Evolutionary conservation across 2,888 invertebrate species (phyloP).

Genomic region (Latrodectus elegans): DNA sequence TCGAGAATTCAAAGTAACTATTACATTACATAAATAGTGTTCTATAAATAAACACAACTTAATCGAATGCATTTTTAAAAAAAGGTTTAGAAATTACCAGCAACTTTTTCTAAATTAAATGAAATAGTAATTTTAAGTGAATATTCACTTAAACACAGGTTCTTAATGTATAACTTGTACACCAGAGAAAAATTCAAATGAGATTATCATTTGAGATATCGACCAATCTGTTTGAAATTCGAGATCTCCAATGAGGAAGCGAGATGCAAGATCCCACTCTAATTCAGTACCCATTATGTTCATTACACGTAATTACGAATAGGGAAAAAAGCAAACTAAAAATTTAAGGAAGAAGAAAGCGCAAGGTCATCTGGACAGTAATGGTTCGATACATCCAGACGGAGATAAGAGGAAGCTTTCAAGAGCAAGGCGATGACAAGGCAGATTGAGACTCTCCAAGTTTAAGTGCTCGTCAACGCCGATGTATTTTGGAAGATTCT

Average conservation of each 20-base stretch:
- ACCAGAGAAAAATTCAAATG: too few relatives aligned
- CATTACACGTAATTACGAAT: not conserved
- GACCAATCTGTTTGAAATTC: not conserved
- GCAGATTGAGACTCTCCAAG: slow-evolving; percentile 17
- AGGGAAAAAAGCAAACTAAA: not conserved
- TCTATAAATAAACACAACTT: too few relatives aligned
- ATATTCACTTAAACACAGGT: too few relatives aligned
- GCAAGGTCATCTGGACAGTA: slow-evolving; percentile 26
- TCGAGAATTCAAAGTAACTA: too few relatives aligned
- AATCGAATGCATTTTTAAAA: too few relatives aligned
- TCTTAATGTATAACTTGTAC: too few relatives aligned
- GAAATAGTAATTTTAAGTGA: too few relatives aligned
- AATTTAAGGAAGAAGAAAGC: slow-evolving; percentile 9
- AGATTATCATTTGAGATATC: too few relatives aligned
- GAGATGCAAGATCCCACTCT: slow-evolving; percentile 4
- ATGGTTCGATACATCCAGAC: not conserved
- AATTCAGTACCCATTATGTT: slow-evolving; percentile 15
- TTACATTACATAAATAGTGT: too few relatives aligned
- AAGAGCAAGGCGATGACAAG: slow-evolving; percentile 13
- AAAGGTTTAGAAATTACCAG: too few relatives aligned
- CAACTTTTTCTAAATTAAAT: too few relatives aligned
- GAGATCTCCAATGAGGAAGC: not conserved
- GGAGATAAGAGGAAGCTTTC: not conserved
- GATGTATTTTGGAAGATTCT: slow-evolving; percentile 7
- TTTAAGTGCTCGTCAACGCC: slow-evolving; percentile 9